These are phyloP conservation scores for Mobula birostris DNA, from an alignment of 2,113 vertebrate genomes.

Conservation along the genomic window DNA sequence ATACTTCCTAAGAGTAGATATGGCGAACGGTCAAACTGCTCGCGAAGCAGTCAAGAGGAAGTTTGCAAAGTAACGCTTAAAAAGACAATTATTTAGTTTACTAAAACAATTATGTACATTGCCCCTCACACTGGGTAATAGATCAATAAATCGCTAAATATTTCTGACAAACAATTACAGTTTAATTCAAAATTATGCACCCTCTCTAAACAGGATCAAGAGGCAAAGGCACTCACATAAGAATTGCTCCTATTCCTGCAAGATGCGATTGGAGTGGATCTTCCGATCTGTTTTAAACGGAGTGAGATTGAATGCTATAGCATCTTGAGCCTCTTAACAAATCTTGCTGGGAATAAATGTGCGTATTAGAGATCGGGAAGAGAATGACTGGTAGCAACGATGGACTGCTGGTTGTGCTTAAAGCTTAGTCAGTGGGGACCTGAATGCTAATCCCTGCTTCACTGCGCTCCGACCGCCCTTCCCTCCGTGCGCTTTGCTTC, in stretches of 20 bases:
- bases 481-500: neutral
- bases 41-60: neutral
- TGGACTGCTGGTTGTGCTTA: conserved; percentile 6
- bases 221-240: neutral
- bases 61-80: neutral
- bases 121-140: neutral
- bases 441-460: conserved; percentile 23
- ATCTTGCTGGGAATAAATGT: neutral
- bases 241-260: neutral
- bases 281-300: neutral
- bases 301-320: neutral
- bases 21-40: neutral
- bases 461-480: neutral
- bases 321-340: neutral
- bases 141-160: conserved; percentile 9
- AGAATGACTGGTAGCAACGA: neutral
- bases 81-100: neutral
- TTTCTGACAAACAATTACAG: neutral
- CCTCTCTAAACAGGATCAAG: neutral
- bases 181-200: neutral
- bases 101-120: neutral
- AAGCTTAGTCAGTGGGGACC: conserved; percentile 16
- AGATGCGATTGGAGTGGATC: neutral
- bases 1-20: too few species aligned
- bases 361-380: neutral